These are phyloP conservation scores for Dolichallabes microphthalmus DNA, from an alignment of 2,113 vertebrate genomes.

Conservation along the genomic window DNA sequence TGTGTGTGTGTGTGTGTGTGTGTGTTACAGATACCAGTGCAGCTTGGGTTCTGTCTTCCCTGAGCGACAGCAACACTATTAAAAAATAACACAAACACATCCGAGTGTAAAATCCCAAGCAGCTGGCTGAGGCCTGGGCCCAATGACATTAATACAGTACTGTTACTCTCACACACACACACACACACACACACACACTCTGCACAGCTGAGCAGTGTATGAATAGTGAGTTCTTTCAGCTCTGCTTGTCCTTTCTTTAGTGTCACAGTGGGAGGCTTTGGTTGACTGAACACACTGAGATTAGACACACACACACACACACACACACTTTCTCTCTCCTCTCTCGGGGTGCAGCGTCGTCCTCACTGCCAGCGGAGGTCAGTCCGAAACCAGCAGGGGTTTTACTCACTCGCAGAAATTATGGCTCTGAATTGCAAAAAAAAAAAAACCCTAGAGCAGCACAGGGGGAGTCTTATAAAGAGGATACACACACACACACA, in stretches of 20 bases:
- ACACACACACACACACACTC: not conserved
- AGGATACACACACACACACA: not conserved
- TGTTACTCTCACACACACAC: not conserved
- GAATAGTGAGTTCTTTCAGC: constrained; percentile 28
- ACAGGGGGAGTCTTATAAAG: not conserved
- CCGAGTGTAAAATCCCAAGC: not conserved
- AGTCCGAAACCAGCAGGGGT: constrained; percentile 51
- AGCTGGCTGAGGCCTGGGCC: not conserved
- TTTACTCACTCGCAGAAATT: constrained; percentile 33
- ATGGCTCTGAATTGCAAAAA: constrained; percentile 32
- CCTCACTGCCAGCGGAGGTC: constrained; percentile 52
- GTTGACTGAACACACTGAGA: constrained; percentile 25
- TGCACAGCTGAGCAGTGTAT: not conserved
- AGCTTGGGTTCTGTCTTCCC: not conserved
- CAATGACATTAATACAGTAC: constrained; percentile 15
- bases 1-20: not conserved
- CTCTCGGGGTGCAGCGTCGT: constrained; percentile 32
- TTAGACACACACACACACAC: no score
- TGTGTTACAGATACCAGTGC: not conserved
- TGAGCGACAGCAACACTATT: not conserved
- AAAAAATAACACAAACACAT: not conserved
- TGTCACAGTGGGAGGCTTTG: constrained; percentile 12
- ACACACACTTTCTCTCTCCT: no score
- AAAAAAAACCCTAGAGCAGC: not conserved
- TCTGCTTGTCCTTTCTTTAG: constrained; percentile 30